Evolutionary conservation across 2,888 invertebrate genomes (phyloP).

Genomic region (Plagodis dolabraria): DNA sequence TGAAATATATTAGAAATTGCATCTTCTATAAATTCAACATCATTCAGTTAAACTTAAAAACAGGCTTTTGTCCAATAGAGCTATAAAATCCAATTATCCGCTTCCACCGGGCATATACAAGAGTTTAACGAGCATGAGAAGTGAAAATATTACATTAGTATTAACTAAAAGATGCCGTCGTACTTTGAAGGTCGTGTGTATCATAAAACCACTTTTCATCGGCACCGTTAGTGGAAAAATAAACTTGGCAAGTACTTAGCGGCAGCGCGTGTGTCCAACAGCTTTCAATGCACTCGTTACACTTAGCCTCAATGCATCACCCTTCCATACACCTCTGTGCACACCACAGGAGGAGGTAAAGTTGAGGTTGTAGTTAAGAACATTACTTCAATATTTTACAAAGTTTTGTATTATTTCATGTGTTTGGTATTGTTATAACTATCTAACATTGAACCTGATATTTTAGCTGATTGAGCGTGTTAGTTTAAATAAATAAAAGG

Average conservation of each 20-base stretch:
- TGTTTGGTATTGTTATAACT: too few relatives aligned
- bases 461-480: too few relatives aligned
- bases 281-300: constrained; percentile 40
- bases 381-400: too few relatives aligned
- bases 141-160: not conserved
- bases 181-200: constrained; percentile 3
- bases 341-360: not conserved
- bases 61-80: not conserved
- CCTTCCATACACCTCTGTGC: not conserved
- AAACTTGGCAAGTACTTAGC: constrained; percentile 33
- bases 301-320: constrained; percentile 7
- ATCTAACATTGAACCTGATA: too few relatives aligned
- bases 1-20: too few relatives aligned
- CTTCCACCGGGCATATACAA: not conserved
- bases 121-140: not conserved
- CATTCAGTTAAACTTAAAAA: too few relatives aligned
- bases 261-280: constrained; percentile 40
- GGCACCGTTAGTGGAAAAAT: constrained; percentile 27
- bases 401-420: too few relatives aligned
- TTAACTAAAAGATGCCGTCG: not conserved
- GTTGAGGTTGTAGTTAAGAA: not conserved
- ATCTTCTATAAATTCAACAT: too few relatives aligned
- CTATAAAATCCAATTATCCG: not conserved
- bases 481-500: too few relatives aligned
- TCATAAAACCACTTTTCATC: constrained; percentile 29